These are phyloP conservation scores for Echeneis naucrates DNA, from an alignment of 2,797 vertebrate genomes.

Conservation along the genomic window DNA sequence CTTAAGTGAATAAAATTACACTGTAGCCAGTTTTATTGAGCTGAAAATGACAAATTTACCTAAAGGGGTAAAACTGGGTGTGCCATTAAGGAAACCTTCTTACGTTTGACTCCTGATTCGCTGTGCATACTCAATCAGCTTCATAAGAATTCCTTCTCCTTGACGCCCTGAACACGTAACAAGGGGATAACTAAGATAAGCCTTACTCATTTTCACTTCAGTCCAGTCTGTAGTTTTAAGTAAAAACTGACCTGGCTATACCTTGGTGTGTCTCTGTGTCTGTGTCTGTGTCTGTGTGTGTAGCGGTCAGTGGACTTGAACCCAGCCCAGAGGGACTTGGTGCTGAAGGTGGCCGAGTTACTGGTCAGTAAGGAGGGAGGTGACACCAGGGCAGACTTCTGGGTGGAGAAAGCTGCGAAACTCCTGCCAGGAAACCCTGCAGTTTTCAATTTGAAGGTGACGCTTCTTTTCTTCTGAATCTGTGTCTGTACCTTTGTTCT, in stretches of 20 bases:
- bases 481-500: neutral
- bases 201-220: neutral
- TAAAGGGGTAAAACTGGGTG: neutral
- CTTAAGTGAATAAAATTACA: neutral
- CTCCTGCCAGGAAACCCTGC: conserved; percentile 91
- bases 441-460: conserved; percentile 94
- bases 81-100: neutral
- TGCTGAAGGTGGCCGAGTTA: conserved; percentile 96
- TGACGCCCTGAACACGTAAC: neutral
- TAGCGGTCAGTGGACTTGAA: conserved; percentile 97
- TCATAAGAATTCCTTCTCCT: neutral
- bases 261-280: too few species aligned
- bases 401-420: conserved; percentile 95
- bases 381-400: conserved; percentile 94
- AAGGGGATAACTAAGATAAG: neutral
- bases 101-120: neutral
- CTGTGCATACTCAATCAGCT: neutral
- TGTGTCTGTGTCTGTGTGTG: conserved; percentile 14
- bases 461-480: conserved; percentile 23
- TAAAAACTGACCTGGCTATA: neutral
- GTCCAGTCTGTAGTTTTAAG: conserved; percentile 10
- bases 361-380: conserved; percentile 88
- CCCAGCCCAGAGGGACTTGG: conserved; percentile 93
- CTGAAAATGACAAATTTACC: neutral
- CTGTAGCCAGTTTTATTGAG: neutral